Conservation (phyloP, 2,113 vertebrate genomes). For the Manacus vitellinus region DNA sequence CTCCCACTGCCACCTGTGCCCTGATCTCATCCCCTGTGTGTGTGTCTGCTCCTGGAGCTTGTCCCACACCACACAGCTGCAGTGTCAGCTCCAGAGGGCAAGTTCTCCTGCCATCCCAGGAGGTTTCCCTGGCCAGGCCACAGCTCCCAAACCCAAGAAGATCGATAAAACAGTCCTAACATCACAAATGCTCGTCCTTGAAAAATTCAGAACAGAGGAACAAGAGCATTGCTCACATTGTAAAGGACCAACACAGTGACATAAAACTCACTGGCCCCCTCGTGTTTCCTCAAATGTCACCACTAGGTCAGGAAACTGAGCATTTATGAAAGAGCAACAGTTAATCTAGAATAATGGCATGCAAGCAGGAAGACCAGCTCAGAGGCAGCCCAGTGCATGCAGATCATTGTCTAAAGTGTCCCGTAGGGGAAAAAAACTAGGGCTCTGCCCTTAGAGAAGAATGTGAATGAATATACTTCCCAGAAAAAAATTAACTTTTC, state of each 20-base stretch:
- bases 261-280: not conserved
- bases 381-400: not conserved
- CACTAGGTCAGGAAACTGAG: not conserved
- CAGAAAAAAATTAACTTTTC: not conserved
- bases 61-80: not conserved
- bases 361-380: not conserved
- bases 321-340: not conserved
- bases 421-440: not conserved
- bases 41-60: not conserved
- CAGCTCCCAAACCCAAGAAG: not conserved
- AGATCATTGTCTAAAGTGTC: not conserved
- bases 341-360: rapidly evolving
- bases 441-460: not conserved
- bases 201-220: not conserved
- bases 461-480: not conserved
- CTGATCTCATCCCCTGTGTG: rapidly evolving
- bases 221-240: rapidly evolving
- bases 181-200: not conserved
- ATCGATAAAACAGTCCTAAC: not conserved
- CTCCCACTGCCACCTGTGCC: not conserved
- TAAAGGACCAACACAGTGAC: not conserved
- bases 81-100: rapidly evolving
- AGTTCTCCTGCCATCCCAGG: rapidly evolving
- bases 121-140: not conserved
- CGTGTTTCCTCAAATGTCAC: not conserved